Conservation (phyloP, 64 coral and sea anemone genomes). For the Actinia equina region DNA sequence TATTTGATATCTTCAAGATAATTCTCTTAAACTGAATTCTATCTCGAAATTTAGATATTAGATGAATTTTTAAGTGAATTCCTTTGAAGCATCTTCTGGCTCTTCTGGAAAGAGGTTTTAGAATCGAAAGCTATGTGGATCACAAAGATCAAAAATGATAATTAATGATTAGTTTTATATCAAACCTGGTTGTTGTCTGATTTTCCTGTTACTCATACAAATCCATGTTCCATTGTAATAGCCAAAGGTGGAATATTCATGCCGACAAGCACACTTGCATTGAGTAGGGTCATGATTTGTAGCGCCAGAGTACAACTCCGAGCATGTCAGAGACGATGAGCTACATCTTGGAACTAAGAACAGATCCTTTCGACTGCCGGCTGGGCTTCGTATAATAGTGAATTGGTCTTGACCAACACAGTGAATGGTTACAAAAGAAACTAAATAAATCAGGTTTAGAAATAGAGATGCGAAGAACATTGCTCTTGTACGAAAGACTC, state of each 20-base stretch:
- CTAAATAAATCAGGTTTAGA: background rate
- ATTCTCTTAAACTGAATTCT: no score
- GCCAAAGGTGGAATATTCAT: background rate
- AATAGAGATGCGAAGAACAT: background rate
- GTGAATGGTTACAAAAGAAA: background rate
- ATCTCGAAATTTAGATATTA: no score
- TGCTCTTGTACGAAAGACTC: background rate
- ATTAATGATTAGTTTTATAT: background rate
- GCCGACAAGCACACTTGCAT: background rate
- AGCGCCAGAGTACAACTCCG: background rate
- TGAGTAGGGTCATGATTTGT: background rate
- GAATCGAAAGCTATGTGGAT: no score
- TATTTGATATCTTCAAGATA: no score
- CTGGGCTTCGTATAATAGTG: background rate
- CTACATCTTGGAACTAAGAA: background rate
- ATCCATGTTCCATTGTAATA: background rate
- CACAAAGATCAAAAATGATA: background rate
- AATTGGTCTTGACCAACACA: background rate
- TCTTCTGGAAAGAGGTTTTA: no score
- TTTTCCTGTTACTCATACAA: background rate
- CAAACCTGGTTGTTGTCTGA: background rate
- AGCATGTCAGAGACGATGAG: background rate
- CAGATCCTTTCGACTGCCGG: background rate
- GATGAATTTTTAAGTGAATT: no score
- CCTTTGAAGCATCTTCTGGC: no score